phyloP scores from a whole-genome alignment of 2,888 invertebrate species.

The Volucella inflata region DNA sequence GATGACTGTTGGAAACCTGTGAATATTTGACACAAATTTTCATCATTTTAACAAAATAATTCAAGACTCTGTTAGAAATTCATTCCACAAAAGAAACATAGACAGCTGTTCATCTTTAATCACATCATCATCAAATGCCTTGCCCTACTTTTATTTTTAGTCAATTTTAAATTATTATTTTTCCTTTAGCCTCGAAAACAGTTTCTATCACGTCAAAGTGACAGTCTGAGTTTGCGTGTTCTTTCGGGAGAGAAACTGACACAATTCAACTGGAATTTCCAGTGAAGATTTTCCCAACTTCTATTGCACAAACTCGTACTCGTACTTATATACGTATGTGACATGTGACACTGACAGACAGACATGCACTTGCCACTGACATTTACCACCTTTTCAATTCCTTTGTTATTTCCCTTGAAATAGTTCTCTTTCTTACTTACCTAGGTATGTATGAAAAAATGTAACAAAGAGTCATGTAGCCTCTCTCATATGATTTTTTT shows the following conservation, averaged over 20 bases:
- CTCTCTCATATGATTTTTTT: slow-evolving; percentile 22
- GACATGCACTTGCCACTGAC: background rate
- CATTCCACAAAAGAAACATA: too few relatives aligned
- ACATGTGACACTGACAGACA: slow-evolving; percentile 10
- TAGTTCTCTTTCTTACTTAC: background rate
- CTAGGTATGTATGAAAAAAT: background rate
- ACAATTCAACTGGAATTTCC: background rate
- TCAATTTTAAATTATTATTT: too few relatives aligned
- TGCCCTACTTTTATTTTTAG: too few relatives aligned
- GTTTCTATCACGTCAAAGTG: too few relatives aligned
- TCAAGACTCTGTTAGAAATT: too few relatives aligned
- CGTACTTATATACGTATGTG: background rate
- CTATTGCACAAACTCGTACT: background rate
- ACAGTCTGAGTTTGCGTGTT: background rate
- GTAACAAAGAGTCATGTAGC: background rate
- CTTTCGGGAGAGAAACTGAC: background rate
- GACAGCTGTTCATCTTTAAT: too few relatives aligned
- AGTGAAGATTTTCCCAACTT: slow-evolving; percentile 2
- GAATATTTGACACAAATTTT: too few relatives aligned
- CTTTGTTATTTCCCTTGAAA: slow-evolving; percentile 3
- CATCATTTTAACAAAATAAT: too few relatives aligned
- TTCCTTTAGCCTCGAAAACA: too few relatives aligned
- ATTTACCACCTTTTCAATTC: background rate
- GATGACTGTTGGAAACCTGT: too few relatives aligned
- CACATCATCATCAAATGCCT: too few relatives aligned